These are phyloP conservation scores for Muntiacus muntjak DNA, from an alignment of 2,113 vertebrate species.

Conservation along the genomic window DNA sequence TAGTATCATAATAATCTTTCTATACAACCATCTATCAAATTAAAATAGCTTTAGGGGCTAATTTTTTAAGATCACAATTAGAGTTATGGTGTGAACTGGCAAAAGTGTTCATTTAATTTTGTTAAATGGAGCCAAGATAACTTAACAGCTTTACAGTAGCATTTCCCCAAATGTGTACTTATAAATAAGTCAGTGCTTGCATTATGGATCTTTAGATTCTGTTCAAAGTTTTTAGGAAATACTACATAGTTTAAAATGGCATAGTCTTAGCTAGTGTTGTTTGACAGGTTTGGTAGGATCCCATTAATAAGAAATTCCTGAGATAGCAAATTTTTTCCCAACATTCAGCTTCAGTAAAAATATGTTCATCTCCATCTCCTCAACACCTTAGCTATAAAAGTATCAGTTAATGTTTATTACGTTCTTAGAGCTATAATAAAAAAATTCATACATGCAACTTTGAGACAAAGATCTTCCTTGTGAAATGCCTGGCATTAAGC, in stretches of 20 bases:
- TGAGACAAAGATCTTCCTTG: not conserved
- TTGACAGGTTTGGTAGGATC: not conserved
- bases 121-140: slow-evolving; percentile 39
- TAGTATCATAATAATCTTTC: not conserved
- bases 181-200: not conserved
- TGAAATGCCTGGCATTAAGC: not conserved
- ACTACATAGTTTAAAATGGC: not conserved
- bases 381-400: not conserved
- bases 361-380: not conserved
- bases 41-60: not conserved
- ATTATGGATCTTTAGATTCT: not conserved
- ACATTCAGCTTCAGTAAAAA: not conserved
- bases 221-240: slow-evolving; percentile 16
- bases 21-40: not conserved
- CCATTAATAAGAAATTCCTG: not conserved
- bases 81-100: not conserved
- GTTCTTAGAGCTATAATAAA: not conserved
- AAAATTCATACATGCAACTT: not conserved
- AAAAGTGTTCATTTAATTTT: slow-evolving; percentile 10
- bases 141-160: not conserved
- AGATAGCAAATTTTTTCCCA: not conserved
- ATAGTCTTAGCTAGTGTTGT: not conserved
- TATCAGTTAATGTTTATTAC: not conserved
- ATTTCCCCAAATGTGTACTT: slow-evolving; percentile 21
- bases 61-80: not conserved